Evolutionary conservation across 2,888 invertebrate species (phyloP).

Genomic region (Herminia tarsipennalis): DNA sequence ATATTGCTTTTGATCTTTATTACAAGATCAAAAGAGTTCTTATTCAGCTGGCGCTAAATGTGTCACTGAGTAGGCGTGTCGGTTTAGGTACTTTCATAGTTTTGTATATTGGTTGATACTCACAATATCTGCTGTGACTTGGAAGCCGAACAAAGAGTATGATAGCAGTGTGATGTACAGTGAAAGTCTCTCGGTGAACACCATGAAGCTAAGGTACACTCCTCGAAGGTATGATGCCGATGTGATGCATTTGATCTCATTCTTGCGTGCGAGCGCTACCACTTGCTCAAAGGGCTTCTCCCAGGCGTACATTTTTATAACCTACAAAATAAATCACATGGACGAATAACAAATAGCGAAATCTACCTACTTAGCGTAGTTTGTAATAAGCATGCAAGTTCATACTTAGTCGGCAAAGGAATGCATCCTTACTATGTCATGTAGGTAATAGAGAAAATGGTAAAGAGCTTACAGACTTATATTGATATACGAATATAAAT

Average conservation of each 20-base stretch:
- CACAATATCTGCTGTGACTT: constrained; percentile 84
- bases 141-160: constrained; percentile 89
- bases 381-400: no score
- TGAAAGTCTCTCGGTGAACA: constrained; percentile 94
- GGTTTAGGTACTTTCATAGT: no score
- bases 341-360: no score
- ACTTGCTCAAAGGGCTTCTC: constrained; percentile 95
- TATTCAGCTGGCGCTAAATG: no score
- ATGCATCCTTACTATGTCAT: no score
- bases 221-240: constrained; percentile 88
- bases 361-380: no score
- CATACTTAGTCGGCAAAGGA: no score
- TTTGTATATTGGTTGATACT: no score
- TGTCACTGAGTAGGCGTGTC: no score
- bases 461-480: neutral
- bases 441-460: no score
- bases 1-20: no score
- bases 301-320: constrained; percentile 99
- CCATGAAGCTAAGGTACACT: constrained; percentile 89
- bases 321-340: constrained; percentile 72
- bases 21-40: no score
- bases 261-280: constrained; percentile 91
- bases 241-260: constrained; percentile 87
- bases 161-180: constrained; percentile 92
- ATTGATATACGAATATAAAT: constrained; percentile 7